Base-by-base conservation (phyloP, 2,888 invertebrate species). In the Copidosoma aretas region DNA sequence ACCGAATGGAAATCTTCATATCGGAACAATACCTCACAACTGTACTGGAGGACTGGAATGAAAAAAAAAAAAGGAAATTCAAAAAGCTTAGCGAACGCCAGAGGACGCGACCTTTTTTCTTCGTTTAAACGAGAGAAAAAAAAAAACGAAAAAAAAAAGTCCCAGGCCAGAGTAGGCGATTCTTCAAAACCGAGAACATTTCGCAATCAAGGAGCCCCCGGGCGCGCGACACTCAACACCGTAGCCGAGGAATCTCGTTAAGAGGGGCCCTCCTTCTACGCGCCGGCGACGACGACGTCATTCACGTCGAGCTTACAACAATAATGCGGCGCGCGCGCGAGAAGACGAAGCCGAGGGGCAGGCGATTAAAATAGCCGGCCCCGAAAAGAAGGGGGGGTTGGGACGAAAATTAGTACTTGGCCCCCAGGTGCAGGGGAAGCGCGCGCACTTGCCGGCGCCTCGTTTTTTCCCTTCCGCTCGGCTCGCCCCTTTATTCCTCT, bases 331-430 rank as follows among this genome's bases (percentile, higher is more conserved):
- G 53, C 53, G 21, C 53, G 32, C 53, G 14, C 53, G 21, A 53
- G 19, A 17, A n/a, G 19, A 17, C 10, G 19, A 49, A 17, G 49
- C 3, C 17, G 19, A 49, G 10, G 10, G 51, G 14, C 56, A 25
- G 59, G n/a, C 57, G 21, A 57, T 64, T 64, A 66, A 60, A 70
- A 66, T 54, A 25, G 41, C 54, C 63, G 54, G 14, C 43, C 17
- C 8, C 17, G 17, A 17, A 17, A 17, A 14, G 43, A 46, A 46
- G 43, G 19, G 19, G 2, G 52, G 19, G n/a, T n/a, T n/a, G n/a
- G 19, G n/a, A 3, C 41, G 39, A 17, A 63, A 49, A 70, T 67
- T 64, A 71, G 66, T 43, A 56, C 65, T 66, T 66, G 64, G 60
- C 57, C 52, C 53, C 19, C n/a, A n/a, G n/a, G 46, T 25, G 53